Evolutionary conservation across 1,140 invertebrate species (phyloP).

Genomic region (Lethrus apterus): DNA sequence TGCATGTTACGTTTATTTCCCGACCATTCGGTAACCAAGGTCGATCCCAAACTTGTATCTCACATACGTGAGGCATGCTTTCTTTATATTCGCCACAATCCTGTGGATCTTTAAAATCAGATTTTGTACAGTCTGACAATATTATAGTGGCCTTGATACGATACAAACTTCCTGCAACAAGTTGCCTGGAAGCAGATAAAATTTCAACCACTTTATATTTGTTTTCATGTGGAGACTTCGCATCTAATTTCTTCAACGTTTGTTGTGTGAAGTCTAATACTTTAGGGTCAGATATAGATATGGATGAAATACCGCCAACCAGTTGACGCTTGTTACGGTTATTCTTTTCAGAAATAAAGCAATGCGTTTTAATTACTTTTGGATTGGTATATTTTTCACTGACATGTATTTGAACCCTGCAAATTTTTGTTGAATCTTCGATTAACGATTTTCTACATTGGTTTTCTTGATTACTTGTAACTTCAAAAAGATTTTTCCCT

Average conservation of each 20-base stretch:
- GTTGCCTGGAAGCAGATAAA: slow-evolving; percentile 37
- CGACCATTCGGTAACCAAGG: slow-evolving; percentile 10
- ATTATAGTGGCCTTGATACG: slow-evolving; percentile 42
- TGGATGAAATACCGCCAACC: background rate
- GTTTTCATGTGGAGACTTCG: slow-evolving; percentile 11
- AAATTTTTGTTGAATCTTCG: slow-evolving; percentile 32
- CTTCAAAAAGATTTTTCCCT: too few relatives aligned
- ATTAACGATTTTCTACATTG: slow-evolving; percentile 29
- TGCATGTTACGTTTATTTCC: slow-evolving; percentile 22
- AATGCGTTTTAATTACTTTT: slow-evolving; percentile 38
- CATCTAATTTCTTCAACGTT: slow-evolving; percentile 31
- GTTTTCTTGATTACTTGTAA: slow-evolving; percentile 17
- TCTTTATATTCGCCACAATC: slow-evolving; percentile 26
- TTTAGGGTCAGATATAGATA: slow-evolving; percentile 33
- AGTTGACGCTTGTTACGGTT: slow-evolving; percentile 21
- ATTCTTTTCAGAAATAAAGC: slow-evolving; percentile 31
- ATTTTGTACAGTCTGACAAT: slow-evolving; percentile 21
- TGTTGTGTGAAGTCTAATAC: slow-evolving; percentile 36
- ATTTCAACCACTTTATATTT: slow-evolving; percentile 24
- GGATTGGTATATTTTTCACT: slow-evolving; percentile 32
- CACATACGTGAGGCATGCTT: slow-evolving; percentile 28
- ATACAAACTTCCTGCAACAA: slow-evolving; percentile 42
- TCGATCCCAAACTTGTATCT: slow-evolving; percentile 48
- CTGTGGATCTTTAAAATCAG: slow-evolving; percentile 1
- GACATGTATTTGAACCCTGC: slow-evolving; percentile 35